A percentile compares a stretch with the other conserved stretches of the same genome.
These are phyloP conservation scores for Amazona guildingii DNA, from an alignment of 2,113 vertebrate species.

Conservation along the genomic window DNA sequence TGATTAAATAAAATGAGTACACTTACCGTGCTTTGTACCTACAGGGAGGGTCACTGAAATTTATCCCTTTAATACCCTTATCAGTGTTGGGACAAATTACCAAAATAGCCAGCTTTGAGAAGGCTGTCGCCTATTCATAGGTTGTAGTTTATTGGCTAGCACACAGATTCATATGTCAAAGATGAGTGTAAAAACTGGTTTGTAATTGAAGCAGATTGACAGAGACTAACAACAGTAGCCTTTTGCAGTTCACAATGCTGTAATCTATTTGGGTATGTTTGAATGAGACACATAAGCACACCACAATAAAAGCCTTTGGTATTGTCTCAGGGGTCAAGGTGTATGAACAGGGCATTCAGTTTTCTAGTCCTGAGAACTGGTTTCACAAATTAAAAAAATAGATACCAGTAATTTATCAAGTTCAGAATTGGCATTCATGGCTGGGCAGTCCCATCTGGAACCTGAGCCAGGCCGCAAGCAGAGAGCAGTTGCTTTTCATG, in stretches of 20 bases:
- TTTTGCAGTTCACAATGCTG: conserved; percentile 72
- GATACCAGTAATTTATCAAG: conserved; percentile 56
- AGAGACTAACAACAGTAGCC: conserved; percentile 67
- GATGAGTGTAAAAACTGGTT: conserved; percentile 75
- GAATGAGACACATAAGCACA: conserved; percentile 64
- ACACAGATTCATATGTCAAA: conserved; percentile 74
- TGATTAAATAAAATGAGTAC: not conserved
- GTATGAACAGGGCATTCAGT: conserved; percentile 61
- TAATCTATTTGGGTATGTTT: conserved; percentile 78
- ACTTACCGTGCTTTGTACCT: not conserved
- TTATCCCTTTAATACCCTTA: conserved; percentile 71
- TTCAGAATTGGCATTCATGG: conserved; percentile 10
- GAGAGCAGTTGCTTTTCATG: conserved; percentile 73
- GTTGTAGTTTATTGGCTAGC: conserved; percentile 62
- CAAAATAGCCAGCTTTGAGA: conserved; percentile 50
- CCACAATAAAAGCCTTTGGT: conserved; percentile 70
- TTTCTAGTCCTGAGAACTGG: conserved; percentile 65
- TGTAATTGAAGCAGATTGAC: conserved; percentile 79
- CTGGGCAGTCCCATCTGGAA: conserved; percentile 42
- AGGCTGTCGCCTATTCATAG: conserved; percentile 68
- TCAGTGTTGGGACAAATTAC: conserved; percentile 76
- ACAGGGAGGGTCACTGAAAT: conserved; percentile 58
- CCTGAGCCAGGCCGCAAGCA: conserved; percentile 69
- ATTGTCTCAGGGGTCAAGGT: conserved; percentile 62
- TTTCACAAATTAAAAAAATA: conserved; percentile 59